Evolutionary conservation across 2,113 vertebrate species (phyloP).

Genomic region (Acinonyx jubatus): DNA sequence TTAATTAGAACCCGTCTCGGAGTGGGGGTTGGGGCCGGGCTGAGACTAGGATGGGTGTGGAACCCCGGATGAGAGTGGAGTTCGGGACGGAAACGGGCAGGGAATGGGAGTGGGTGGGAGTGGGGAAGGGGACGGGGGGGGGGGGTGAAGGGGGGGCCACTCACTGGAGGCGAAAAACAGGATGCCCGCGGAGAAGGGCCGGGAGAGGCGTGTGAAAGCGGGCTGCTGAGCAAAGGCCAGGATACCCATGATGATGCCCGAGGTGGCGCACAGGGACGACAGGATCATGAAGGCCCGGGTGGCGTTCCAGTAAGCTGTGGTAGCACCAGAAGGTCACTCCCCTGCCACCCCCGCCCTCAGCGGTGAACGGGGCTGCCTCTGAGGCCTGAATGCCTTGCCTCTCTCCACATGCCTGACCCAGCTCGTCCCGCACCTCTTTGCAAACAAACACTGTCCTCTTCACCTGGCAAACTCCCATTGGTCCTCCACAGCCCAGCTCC

Average conservation of each 20-base stretch:
- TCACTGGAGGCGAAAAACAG: conserved; percentile 94
- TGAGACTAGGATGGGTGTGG: accelerated
- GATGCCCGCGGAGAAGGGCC: conserved; percentile 91
- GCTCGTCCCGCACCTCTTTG: neutral
- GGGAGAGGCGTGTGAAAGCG: conserved; percentile 89
- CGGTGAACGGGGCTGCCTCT: accelerated
- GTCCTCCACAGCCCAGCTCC: neutral
- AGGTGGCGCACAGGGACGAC: conserved; percentile 90
- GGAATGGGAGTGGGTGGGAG: too few species aligned
- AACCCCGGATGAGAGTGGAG: neutral
- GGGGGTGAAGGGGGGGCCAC: conserved; percentile 51
- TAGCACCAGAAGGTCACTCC: neutral
- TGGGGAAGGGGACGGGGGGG: accelerated
- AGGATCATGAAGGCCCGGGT: conserved; percentile 95
- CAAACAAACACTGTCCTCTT: neutral
- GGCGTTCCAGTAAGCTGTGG: conserved; percentile 93
- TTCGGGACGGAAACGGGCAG: neutral
- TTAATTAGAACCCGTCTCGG: neutral
- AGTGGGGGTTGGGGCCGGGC: neutral
- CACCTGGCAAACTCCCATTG: neutral
- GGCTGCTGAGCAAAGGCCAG: conserved; percentile 93
- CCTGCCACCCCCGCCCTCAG: neutral
- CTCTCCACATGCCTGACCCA: accelerated
- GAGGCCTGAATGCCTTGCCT: neutral
- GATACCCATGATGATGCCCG: conserved; percentile 91